These are phyloP conservation scores for Lagorchestes hirsutus DNA, from an alignment of 2,797 vertebrate species.

Conservation along the genomic window DNA sequence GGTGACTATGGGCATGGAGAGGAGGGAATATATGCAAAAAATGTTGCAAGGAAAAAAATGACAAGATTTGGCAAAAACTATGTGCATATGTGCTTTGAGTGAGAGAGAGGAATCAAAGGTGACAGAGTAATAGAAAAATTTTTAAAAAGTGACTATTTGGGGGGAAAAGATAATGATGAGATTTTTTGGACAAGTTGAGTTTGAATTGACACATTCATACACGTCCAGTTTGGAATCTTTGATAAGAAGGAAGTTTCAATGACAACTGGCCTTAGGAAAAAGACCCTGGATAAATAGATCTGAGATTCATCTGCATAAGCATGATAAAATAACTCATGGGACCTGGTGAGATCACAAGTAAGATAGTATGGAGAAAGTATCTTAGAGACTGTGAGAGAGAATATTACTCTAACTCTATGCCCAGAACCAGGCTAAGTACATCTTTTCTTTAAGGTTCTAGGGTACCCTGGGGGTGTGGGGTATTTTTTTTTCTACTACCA, in stretches of 20 bases:
- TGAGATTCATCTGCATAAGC: background rate
- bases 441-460: background rate
- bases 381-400: too few species aligned
- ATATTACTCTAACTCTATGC: background rate
- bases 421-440: background rate
- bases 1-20: background rate
- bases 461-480: background rate
- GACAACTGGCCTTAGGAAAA: too few species aligned
- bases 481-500: background rate
- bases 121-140: background rate
- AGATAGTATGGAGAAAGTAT: too few species aligned
- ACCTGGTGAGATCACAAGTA: background rate
- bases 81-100: background rate
- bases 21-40: background rate
- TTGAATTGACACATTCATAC: background rate
- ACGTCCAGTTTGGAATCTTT: too few species aligned
- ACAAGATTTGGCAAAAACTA: background rate
- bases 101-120: background rate
- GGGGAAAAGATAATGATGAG: background rate
- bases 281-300: background rate
- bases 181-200: background rate
- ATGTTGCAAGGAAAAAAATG: background rate
- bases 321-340: background rate
- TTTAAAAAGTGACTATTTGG: background rate
- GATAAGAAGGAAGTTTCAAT: too few species aligned